phyloP scores from a whole-genome alignment of 2,113 vertebrate genomes.

The Colius striatus region DNA sequence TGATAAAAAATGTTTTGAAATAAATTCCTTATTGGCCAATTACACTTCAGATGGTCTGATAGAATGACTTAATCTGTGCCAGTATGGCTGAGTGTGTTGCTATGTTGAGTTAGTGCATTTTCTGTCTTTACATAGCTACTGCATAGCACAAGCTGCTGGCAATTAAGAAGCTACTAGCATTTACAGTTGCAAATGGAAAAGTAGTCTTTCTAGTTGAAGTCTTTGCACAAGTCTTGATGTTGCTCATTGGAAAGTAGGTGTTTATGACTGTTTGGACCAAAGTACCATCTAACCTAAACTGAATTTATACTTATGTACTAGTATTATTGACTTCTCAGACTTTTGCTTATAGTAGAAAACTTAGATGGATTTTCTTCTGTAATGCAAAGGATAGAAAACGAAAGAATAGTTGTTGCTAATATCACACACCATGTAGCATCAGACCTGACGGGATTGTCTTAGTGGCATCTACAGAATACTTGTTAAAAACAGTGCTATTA shows the following conservation, averaged over 20 bases:
- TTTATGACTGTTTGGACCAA: not conserved
- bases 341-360: not conserved
- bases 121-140: not conserved
- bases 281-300: not conserved
- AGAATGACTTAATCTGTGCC: not conserved
- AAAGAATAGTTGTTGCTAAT: not conserved
- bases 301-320: not conserved
- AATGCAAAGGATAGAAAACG: not conserved
- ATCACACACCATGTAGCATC: accelerated
- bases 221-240: not conserved
- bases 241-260: not conserved
- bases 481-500: not conserved
- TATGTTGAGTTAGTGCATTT: not conserved
- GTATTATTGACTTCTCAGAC: not conserved
- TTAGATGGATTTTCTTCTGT: not conserved
- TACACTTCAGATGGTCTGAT: not conserved
- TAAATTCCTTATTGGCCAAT: not conserved
- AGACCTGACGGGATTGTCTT: not conserved
- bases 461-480: not conserved
- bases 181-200: not conserved
- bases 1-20: not conserved
- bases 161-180: not conserved
- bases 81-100: not conserved
- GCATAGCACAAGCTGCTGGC: not conserved
- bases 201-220: not conserved